A percentile compares a stretch with the other conserved stretches of the same genome.
Conservation (phyloP, 1,140 invertebrate genomes). For the Macrosteles quadrilineatus region DNA sequence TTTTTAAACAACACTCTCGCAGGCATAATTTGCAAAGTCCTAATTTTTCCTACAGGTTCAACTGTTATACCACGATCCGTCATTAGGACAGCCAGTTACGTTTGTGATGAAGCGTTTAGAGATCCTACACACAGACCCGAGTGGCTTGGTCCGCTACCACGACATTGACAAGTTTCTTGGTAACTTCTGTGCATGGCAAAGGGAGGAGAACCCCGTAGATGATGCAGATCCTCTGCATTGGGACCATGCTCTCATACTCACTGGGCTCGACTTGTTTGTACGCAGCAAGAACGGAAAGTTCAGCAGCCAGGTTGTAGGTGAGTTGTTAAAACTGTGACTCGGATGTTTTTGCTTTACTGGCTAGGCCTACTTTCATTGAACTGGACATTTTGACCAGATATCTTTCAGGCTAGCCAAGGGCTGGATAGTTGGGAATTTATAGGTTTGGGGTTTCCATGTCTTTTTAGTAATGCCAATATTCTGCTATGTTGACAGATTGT, state of each 20-base stretch:
- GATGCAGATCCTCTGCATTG: slow-evolving; percentile 60
- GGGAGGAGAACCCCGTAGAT: slow-evolving; percentile 56
- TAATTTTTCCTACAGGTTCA: slow-evolving; percentile 62
- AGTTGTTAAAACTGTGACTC: too few relatives aligned
- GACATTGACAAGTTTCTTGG: slow-evolving; percentile 64
- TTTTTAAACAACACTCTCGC: too few relatives aligned
- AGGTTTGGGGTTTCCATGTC: too few relatives aligned
- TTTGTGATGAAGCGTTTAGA: slow-evolving; percentile 64
- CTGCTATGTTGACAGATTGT: too few relatives aligned
- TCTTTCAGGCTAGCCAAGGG: too few relatives aligned
- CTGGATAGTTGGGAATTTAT: too few relatives aligned
- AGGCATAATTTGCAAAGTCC: too few relatives aligned
- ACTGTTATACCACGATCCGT: slow-evolving; percentile 62
- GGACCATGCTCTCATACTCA: slow-evolving; percentile 66
- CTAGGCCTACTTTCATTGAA: too few relatives aligned
- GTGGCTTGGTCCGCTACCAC: slow-evolving; percentile 52
- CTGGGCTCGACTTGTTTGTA: slow-evolving; percentile 75
- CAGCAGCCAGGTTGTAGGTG: slow-evolving; percentile 78
- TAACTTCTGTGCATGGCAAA: slow-evolving; percentile 66
- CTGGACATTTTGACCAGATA: too few relatives aligned
- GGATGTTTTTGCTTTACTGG: too few relatives aligned
- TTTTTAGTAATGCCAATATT: too few relatives aligned
- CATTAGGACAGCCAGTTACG: slow-evolving; percentile 59
- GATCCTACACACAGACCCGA: slow-evolving; percentile 57
- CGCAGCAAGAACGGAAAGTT: slow-evolving; percentile 74